Base-by-base conservation (phyloP, 2,797 vertebrate genomes). In the Heliangelus exortis region DNA sequence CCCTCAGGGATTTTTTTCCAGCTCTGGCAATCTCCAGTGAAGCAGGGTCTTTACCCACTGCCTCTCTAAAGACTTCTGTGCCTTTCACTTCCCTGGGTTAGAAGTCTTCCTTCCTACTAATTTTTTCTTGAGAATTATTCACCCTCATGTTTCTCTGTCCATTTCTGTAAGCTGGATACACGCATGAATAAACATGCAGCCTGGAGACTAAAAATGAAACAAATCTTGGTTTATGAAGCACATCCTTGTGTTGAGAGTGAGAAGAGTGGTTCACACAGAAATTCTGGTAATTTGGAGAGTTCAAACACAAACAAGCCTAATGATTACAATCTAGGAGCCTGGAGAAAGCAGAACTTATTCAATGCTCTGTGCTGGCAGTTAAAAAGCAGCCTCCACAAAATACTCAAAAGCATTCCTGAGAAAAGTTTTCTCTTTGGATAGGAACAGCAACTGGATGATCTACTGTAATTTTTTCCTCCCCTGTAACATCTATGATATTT, bases 91-190 rank as follows among this genome's bases (percentile, higher is more conserved):
- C 20, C 3, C 51, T 11, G 29, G 6, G 4, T 31, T 22, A n/a
- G 36, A 65, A 23, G 2, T 20, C 3, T 63, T 43, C n/a, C n/a
- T 22, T n/a, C 47, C 15, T 8, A 15, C 65, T 4, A 48, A 12
- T 15, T 23, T 16, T n/a, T 76, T 34, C 33, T 29, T 47, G 31
- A 57, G 10, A 55, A 31, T 48, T 77, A 26, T 23, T 36, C 10
- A 1, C 15, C 15, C 20, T 58, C 16, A 5, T 1, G 16, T 26
- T 16, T 8, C 1, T 0, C 2, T 17, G 25, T 6, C 14, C 43
- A 1, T 29, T 83, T 79, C 34, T 15, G 6, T 20, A 33, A 66
- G 13, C 12, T 50, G 23, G 48, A 50, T 3, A 1, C 18, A 28
- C 1, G 1, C 48, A 3, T 1, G 62, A 74, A 19, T 36, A 59